Evolutionary conservation across 2,888 invertebrate genomes (phyloP).

Genomic region (Darwinula stevensoni): DNA sequence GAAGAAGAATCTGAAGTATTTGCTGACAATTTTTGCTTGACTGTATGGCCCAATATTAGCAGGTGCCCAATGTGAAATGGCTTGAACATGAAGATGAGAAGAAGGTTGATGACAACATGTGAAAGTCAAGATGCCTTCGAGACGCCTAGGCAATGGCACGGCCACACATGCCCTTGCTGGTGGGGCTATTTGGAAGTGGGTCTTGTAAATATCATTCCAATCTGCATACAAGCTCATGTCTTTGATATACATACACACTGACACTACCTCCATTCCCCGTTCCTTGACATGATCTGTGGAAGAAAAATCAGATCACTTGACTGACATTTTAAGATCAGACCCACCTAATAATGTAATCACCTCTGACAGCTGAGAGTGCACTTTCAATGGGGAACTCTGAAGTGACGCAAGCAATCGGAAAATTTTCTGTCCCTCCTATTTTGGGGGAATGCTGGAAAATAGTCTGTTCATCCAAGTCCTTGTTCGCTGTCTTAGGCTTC

Average conservation of each 20-base stretch:
- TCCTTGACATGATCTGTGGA: too few relatives aligned
- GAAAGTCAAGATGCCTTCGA: background rate
- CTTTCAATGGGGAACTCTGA: too few relatives aligned
- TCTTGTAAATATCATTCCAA: constrained; percentile 44
- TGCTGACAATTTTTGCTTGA: too few relatives aligned
- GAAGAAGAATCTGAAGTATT: too few relatives aligned
- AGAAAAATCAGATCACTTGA: too few relatives aligned
- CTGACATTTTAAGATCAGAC: too few relatives aligned
- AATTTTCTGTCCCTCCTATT: too few relatives aligned
- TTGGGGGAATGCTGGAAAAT: too few relatives aligned
- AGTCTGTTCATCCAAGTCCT: constrained; percentile 17
- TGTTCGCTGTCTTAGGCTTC: constrained; percentile 6
- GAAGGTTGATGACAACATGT: background rate
- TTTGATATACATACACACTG: constrained; percentile 51
- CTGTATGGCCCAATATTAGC: constrained; percentile 91
- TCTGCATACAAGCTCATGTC: constrained; percentile 47
- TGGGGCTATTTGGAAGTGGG: constrained; percentile 46
- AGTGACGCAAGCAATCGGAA: too few relatives aligned
- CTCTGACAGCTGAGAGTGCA: too few relatives aligned
- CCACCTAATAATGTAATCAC: too few relatives aligned
- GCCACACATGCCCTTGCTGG: constrained; percentile 52
- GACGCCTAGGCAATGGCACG: constrained; percentile 32
- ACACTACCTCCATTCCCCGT: too few relatives aligned
- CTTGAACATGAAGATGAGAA: constrained; percentile 38
- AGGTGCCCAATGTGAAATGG: constrained; percentile 91